Percentiles rank a stretch among this genome's conserved stretches.
These are phyloP conservation scores for Acleris emargana DNA, from an alignment of 2,888 invertebrate species.

Conservation along the genomic window DNA sequence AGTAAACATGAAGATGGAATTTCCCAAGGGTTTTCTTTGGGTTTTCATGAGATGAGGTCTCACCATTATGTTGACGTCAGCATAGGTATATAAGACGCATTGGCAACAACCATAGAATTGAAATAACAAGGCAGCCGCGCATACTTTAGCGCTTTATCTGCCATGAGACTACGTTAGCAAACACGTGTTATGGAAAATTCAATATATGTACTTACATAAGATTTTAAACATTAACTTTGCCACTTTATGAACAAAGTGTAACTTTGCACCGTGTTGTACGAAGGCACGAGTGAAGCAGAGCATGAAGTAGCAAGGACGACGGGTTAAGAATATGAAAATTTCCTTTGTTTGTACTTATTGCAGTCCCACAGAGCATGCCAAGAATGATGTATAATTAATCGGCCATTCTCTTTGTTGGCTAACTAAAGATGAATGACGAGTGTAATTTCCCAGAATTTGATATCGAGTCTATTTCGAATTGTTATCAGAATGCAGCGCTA, in stretches of 20 bases:
- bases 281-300: conserved; percentile 49
- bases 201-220: not conserved
- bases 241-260: conserved; percentile 1
- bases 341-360: conserved; percentile 50
- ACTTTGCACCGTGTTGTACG: conserved; percentile 10
- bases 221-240: conserved; percentile 7
- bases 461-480: too few species aligned
- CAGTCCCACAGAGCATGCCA: conserved; percentile 17
- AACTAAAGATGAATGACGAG: not conserved
- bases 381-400: conserved; percentile 18
- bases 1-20: too few species aligned
- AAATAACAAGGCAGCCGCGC: conserved; percentile 3
- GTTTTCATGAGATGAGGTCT: not conserved
- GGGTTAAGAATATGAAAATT: conserved; percentile 51
- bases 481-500: too few species aligned
- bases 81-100: not conserved
- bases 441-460: not conserved
- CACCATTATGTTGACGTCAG: not conserved
- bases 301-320: conserved; percentile 57
- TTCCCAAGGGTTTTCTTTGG: too few species aligned
- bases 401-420: conserved; percentile 17
- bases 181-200: not conserved
- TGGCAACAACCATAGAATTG: not conserved
- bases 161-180: not conserved
- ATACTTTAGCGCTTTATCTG: not conserved